Percentiles rank a stretch among this genome's conserved stretches.
phyloP scores from a whole-genome alignment of 2,113 vertebrate species.

The Pedetes capensis region DNA sequence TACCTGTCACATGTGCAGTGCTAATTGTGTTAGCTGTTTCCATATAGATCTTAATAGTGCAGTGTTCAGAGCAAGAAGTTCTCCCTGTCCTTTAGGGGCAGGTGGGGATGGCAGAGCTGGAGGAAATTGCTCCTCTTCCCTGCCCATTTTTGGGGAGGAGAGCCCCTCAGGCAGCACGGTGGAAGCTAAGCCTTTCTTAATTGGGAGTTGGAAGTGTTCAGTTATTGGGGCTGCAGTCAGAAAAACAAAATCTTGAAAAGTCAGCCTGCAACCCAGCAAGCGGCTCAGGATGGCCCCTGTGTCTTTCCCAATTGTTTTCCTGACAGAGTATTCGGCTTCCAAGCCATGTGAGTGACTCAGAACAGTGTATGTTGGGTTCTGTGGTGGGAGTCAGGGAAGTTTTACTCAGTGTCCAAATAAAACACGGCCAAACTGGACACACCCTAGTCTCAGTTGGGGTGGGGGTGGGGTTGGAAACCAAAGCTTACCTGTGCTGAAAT shows the following conservation, averaged over 20 bases:
- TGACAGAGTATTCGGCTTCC: neutral
- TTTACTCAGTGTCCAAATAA: neutral
- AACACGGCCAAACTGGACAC: neutral
- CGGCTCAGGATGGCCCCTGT: neutral
- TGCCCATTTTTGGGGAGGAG: neutral
- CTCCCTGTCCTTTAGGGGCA: neutral
- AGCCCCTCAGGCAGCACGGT: neutral
- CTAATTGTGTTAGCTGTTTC: neutral
- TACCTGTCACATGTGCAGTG: neutral
- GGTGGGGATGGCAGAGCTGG: neutral
- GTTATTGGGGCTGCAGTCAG: neutral
- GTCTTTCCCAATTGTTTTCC: neutral
- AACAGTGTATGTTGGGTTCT: neutral
- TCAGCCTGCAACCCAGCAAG: neutral
- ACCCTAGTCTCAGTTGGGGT: neutral
- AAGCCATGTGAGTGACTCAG: neutral
- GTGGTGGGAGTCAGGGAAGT: neutral
- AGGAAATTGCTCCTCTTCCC: neutral
- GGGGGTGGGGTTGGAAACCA: too few species aligned
- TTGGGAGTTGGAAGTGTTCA: neutral
- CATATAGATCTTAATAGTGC: neutral
- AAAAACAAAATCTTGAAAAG: neutral
- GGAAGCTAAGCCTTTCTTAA: neutral
- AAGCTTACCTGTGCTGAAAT: neutral
- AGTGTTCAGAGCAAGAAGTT: neutral